Evolutionary conservation across 92 coral and sea anemone species (phyloP).

Genomic region (Porites cylindrica): DNA sequence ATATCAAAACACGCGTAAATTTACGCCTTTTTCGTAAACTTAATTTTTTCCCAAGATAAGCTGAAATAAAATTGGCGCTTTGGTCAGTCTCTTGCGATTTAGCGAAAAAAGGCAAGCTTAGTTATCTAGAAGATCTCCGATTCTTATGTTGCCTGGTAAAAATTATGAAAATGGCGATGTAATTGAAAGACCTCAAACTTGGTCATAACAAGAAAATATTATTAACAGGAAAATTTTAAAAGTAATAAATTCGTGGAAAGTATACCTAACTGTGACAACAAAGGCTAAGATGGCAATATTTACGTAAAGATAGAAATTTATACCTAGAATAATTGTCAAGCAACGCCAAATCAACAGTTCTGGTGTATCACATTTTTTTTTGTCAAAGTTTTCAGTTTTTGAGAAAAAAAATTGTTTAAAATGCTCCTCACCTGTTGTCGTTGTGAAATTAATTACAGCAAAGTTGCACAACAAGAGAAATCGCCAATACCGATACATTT

Average conservation of each 20-base stretch:
- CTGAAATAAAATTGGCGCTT: background rate
- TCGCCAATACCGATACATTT: constrained; percentile 10
- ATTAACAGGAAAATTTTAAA: background rate
- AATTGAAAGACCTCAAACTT: background rate
- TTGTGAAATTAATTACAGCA: constrained; percentile 22
- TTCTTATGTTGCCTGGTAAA: background rate
- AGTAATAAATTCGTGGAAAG: background rate
- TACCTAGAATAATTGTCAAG: background rate
- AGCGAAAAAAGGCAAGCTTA: background rate
- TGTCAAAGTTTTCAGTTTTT: background rate
- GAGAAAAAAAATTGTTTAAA: background rate
- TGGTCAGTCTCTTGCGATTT: background rate
- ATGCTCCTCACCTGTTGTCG: constrained; percentile 10
- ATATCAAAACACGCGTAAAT: background rate
- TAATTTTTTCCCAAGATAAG: background rate
- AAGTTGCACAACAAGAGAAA: constrained; percentile 4
- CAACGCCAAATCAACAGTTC: background rate
- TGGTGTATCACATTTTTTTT: background rate
- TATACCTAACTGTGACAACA: no score
- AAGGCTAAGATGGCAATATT: no score
- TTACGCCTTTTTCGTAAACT: background rate
- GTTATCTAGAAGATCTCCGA: background rate
- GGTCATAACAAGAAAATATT: no score
- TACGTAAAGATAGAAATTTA: background rate
- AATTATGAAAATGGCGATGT: background rate